Conservation (phyloP, 2,888 invertebrate genomes). For the Standfussiana lucernea region DNA sequence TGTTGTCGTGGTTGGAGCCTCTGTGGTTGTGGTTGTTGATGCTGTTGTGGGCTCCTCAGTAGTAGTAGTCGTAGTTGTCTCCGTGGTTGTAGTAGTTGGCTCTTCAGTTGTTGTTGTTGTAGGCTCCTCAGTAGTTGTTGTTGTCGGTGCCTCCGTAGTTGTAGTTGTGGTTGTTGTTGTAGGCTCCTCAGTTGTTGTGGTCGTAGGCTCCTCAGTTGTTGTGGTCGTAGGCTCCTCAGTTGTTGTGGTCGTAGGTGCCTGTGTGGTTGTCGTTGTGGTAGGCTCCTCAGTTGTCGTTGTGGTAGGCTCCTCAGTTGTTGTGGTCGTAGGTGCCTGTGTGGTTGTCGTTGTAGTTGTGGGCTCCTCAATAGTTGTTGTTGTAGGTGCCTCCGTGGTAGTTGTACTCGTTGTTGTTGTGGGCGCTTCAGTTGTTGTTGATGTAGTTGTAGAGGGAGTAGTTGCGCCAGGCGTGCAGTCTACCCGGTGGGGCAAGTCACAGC, state of each 20-base stretch:
- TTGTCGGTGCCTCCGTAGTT: background rate
- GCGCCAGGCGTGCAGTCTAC: conserved; percentile 28
- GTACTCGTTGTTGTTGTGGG: background rate
- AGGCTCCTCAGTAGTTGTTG: conserved; percentile 22
- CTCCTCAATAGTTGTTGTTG: conserved; percentile 23
- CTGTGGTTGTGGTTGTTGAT: background rate
- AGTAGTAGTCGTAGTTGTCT: too few species aligned
- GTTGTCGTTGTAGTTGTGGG: conserved; percentile 1
- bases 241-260: conserved; percentile 9
- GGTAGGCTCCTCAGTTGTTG: conserved; percentile 10
- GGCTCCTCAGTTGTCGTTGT: background rate
- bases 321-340: background rate
- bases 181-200: conserved; percentile 22
- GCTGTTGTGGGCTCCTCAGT: too few species aligned
- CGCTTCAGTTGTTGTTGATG: background rate
- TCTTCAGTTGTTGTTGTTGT: conserved; percentile 6
- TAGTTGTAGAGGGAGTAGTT: background rate
- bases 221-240: conserved; percentile 21
- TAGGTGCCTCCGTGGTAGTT: background rate
- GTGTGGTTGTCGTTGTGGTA: conserved; percentile 5
- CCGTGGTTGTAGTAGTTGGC: too few species aligned
- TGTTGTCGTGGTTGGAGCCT: conserved; percentile 15
- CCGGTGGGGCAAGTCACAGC: conserved; percentile 32
- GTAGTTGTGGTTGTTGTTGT: conserved; percentile 19
- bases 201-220: background rate